Conservation (phyloP, 1,140 invertebrate species). For the Drosophila mauritiana region DNA sequence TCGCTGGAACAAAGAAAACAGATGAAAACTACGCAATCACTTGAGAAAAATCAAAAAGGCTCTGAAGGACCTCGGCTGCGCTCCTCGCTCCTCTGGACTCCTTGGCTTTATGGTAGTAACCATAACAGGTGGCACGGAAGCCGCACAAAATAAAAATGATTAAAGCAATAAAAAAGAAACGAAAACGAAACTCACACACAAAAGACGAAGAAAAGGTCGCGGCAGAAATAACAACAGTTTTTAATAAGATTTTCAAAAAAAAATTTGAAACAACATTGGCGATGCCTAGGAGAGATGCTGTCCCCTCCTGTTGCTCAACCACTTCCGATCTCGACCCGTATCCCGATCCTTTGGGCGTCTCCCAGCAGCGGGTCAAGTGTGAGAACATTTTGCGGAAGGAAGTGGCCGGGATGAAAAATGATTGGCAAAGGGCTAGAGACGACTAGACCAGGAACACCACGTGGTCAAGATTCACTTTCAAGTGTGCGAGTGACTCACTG, state of each 20-base stretch:
- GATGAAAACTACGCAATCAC: constrained; percentile 82
- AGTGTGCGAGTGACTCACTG: constrained; percentile 55
- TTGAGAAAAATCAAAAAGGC: constrained; percentile 81
- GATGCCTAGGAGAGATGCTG: constrained; percentile 46
- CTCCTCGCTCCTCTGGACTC: constrained; percentile 9
- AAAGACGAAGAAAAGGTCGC: constrained; percentile 53
- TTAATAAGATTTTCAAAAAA: constrained; percentile 77
- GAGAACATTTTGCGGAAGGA: constrained; percentile 84
- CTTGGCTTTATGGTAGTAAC: constrained; percentile 25
- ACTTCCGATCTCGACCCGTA: constrained; percentile 60
- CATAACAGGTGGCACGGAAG: constrained; percentile 83
- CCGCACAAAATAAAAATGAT: constrained; percentile 84
- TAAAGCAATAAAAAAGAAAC: constrained; percentile 73
- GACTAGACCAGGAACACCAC: constrained; percentile 29
- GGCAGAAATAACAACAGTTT: constrained; percentile 71
- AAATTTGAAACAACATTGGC: constrained; percentile 54
- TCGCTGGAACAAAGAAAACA: constrained; percentile 64
- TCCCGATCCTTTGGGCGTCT: constrained; percentile 45
- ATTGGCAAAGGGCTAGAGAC: constrained; percentile 36
- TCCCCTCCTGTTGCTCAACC: constrained; percentile 38
- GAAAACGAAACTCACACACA: constrained; percentile 52
- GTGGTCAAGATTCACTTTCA: constrained; percentile 81
- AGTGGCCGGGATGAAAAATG: constrained; percentile 72
- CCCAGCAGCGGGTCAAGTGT: constrained; percentile 70
- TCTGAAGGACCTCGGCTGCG: constrained; percentile 53